phyloP scores from a whole-genome alignment of 2,888 invertebrate species.

The Polydrusus tereticollis region DNA sequence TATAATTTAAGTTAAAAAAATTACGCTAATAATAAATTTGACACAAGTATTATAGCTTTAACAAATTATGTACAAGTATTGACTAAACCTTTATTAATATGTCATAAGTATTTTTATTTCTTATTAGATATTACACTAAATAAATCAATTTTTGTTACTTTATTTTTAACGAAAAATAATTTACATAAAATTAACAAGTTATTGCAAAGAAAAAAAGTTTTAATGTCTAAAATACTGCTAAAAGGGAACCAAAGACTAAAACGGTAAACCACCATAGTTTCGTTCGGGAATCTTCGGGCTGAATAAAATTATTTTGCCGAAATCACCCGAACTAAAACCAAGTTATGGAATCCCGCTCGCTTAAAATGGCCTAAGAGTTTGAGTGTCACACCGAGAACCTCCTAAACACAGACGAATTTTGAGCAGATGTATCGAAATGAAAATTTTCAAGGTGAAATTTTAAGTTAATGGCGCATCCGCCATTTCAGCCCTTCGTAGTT shows the following conservation, averaged over 20 bases:
- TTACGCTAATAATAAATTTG: slow-evolving; percentile 57
- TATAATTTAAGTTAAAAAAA: slow-evolving; percentile 58
- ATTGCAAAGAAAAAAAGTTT: not conserved
- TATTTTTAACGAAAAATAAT: slow-evolving; percentile 21
- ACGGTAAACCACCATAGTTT: not conserved
- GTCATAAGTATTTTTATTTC: slow-evolving; percentile 44
- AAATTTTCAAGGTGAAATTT: not conserved
- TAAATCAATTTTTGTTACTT: slow-evolving; percentile 12
- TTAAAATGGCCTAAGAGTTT: not conserved
- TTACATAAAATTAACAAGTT: slow-evolving; percentile 29
- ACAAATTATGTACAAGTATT: slow-evolving; percentile 57
- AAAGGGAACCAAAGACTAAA: not conserved
- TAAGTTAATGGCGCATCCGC: not conserved
- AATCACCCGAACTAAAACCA: not conserved
- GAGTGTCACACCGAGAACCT: not conserved
- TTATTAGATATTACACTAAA: slow-evolving; percentile 42
- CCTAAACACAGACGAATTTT: not conserved
- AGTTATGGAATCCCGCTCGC: not conserved
- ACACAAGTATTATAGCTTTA: slow-evolving; percentile 56
- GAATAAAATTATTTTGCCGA: not conserved
- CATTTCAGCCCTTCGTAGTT: too few species aligned
- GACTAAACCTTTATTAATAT: slow-evolving; percentile 50
- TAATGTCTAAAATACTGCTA: slow-evolving; percentile 19
- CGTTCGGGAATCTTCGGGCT: not conserved
- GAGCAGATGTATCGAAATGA: slow-evolving; percentile 6